phyloP scores from a whole-genome alignment of 1,140 invertebrate species.

The Arion vulgaris region DNA sequence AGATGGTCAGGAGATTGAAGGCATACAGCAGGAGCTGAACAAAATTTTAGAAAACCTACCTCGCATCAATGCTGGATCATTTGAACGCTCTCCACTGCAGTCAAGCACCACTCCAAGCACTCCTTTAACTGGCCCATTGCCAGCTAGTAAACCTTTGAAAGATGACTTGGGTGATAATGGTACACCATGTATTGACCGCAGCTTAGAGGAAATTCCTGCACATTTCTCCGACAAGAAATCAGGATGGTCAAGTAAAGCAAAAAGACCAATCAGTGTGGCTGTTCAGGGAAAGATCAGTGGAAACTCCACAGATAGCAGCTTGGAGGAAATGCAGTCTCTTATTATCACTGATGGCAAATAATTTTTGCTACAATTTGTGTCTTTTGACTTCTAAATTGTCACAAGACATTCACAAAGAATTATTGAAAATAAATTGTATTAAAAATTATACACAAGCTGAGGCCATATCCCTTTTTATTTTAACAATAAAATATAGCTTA shows the following conservation, averaged over 20 bases:
- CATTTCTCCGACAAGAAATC: slow-evolving; percentile 42
- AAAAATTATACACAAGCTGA: too few species aligned
- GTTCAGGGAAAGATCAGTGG: slow-evolving; percentile 28
- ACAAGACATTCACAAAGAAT: too few species aligned
- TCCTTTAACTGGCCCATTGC: slow-evolving; percentile 45
- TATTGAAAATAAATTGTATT: too few species aligned
- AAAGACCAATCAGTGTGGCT: slow-evolving; percentile 42
- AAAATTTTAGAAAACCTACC: slow-evolving; percentile 63
- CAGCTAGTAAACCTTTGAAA: slow-evolving; percentile 40
- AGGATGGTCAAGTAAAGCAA: slow-evolving; percentile 37
- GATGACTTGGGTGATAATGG: slow-evolving; percentile 45
- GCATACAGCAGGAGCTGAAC: slow-evolving; percentile 59
- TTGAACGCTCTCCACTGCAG: slow-evolving; percentile 57
- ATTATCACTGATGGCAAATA: not conserved
- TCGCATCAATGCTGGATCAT: slow-evolving; percentile 61
- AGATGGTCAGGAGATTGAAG: slow-evolving; percentile 41
- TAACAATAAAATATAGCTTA: too few species aligned
- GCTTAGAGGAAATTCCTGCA: slow-evolving; percentile 62
- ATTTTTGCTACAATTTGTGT: not conserved
- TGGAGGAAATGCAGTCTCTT: slow-evolving; percentile 34
- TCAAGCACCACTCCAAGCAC: slow-evolving; percentile 40
- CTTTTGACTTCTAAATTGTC: too few species aligned
- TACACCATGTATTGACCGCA: slow-evolving; percentile 66
- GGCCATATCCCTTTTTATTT: too few species aligned
- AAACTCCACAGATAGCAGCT: slow-evolving; percentile 20